phyloP scores from a whole-genome alignment of 2,113 vertebrate genomes.

The Aramus guarauna region DNA sequence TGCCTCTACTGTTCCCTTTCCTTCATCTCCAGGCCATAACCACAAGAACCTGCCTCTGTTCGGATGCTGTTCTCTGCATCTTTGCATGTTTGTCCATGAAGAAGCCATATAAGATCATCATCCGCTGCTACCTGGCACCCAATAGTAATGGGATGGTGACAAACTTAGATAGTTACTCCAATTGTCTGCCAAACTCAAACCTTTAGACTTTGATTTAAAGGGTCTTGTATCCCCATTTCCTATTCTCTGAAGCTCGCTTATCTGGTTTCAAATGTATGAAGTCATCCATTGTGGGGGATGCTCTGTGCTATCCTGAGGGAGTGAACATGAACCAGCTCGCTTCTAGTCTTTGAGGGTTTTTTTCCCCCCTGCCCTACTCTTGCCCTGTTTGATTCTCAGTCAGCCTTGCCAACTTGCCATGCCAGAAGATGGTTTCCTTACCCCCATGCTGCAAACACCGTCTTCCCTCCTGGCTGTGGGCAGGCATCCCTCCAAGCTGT shows the following conservation, averaged over 20 bases:
- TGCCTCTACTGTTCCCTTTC: not conserved
- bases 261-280: not conserved
- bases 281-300: conserved; percentile 2
- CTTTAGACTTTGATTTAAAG: not conserved
- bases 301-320: not conserved
- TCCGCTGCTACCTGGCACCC: not conserved
- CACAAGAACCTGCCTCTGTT: not conserved
- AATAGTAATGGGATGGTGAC: not conserved
- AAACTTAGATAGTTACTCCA: not conserved
- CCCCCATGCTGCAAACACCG: not conserved
- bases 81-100: not conserved
- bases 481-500: not conserved
- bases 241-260: not conserved
- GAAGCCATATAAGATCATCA: not conserved
- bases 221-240: not conserved
- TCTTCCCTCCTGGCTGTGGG: not conserved
- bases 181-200: not conserved
- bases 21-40: not conserved
- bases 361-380: not conserved
- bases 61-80: not conserved
- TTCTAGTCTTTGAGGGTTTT: not conserved
- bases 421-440: conserved; percentile 28
- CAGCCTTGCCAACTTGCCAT: not conserved
- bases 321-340: not conserved
- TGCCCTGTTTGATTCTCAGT: conserved; percentile 20